Evolutionary conservation across 2,888 invertebrate genomes (phyloP), one percentile per base, ranked within the genome.

Genomic region (Cyclophora albipunctata): DNA sequence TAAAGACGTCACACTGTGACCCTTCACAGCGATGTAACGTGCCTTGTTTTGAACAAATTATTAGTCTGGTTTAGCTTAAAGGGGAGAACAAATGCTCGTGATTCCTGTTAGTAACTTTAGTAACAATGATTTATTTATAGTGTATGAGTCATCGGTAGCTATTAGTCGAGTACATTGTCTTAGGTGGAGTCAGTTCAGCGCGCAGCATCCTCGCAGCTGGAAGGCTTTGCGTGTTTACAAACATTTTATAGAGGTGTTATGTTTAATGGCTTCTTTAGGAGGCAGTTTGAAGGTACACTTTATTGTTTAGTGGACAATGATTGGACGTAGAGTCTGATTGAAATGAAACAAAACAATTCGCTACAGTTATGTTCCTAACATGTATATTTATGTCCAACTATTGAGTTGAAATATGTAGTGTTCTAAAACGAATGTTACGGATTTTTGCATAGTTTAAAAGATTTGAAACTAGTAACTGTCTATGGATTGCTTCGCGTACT

Each of bases 211-310:
- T 71, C 88, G 46, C 87, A 79, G 87, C 77, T 83, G 86, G 87
- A 81, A 58, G 59, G 78, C 80, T 82, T 82, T 83, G 73, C 77
- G 67, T 88, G 88, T 88, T 87, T 87, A 86, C 87, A 85, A 88
- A 88, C 84, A 88, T 76, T 87, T 87, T 85, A 86, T 86, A 78
- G 81, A 86, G 80, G 81, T 85, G 81, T 81, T 84, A 72, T 81
- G 64, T 81, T 78, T 81, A 80, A 87, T 80, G 76, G 79, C 86
- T 87, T 67, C 86, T 86, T 81, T 87, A 69, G 83, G 77, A 83
- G 84, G 76, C 75, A 60, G 62, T 81, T 87, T 69, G 83, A 77
- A 83, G 84, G 76, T 75, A 60, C 62, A 66, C 60, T 68, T 73
- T 71, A 75, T 79, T 84, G 78, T 82, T 69, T 57, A 59, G 60